Percentiles rank a stretch among this genome's conserved stretches.
These are phyloP conservation scores for Pelvicachromis taeniatus DNA, from an alignment of 2,113 vertebrate genomes.

Conservation along the genomic window DNA sequence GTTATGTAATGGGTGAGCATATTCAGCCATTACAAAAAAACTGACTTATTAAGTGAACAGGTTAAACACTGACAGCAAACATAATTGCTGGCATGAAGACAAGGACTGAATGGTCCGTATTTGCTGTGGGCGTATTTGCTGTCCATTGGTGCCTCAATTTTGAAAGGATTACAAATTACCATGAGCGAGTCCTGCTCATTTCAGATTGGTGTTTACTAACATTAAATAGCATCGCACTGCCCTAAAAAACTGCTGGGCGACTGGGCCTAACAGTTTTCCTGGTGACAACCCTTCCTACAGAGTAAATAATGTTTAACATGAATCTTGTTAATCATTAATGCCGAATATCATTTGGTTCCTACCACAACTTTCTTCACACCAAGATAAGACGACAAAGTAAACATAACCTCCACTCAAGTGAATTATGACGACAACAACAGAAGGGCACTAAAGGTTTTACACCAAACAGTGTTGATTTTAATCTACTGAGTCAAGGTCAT, in stretches of 20 bases:
- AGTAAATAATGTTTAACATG: neutral
- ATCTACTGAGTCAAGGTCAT: neutral
- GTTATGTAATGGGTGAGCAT: neutral
- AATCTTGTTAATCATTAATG: neutral
- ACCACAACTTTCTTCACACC: neutral
- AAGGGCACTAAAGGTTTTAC: neutral
- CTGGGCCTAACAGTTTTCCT: neutral
- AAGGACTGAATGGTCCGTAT: neutral
- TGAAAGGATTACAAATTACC: neutral
- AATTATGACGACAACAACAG: neutral
- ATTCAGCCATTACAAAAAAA: neutral
- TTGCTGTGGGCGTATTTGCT: conserved; percentile 22
- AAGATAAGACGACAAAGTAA: conserved; percentile 13
- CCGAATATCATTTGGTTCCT: neutral
- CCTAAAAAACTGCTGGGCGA: neutral
- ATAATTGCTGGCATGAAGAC: neutral
- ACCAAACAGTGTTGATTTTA: neutral
- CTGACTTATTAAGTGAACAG: neutral
- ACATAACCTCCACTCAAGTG: neutral
- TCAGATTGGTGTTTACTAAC: neutral
- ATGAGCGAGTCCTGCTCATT: neutral
- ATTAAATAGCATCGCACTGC: neutral
- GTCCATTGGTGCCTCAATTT: neutral
- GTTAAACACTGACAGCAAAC: neutral
- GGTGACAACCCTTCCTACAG: neutral